phyloP scores from a whole-genome alignment of 2,113 vertebrate genomes.

The Chamaea fasciata region DNA sequence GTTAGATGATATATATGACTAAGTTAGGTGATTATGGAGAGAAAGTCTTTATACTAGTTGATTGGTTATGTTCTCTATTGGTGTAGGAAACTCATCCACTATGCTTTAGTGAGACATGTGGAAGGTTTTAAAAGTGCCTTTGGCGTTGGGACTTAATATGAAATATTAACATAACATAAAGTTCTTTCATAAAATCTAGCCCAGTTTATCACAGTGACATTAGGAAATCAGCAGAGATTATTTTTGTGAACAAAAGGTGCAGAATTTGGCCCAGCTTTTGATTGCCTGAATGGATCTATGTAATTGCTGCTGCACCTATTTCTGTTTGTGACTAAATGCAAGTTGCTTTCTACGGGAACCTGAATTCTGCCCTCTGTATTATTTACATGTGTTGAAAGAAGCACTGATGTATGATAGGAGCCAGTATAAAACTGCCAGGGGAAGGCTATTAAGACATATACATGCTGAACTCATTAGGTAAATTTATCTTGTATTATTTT shows the following conservation, averaged over 20 bases:
- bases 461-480: conserved; percentile 25
- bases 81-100: not conserved
- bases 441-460: conserved; percentile 7
- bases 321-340: conserved; percentile 16
- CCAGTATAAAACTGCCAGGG: not conserved
- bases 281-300: not conserved
- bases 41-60: not conserved
- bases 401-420: not conserved
- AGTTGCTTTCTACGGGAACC: conserved; percentile 1
- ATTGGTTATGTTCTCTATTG: not conserved
- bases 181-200: not conserved
- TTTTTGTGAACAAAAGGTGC: not conserved
- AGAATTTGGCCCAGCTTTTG: not conserved
- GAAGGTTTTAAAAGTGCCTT: conserved; percentile 9
- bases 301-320: not conserved
- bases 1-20: not conserved
- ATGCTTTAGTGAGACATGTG: not conserved
- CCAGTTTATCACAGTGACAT: not conserved
- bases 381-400: conserved; percentile 35
- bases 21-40: not conserved
- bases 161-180: not conserved
- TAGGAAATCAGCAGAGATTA: not conserved
- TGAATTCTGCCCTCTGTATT: conserved; percentile 22
- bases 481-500: conserved; percentile 47
- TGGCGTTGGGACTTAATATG: not conserved